Conservation (phyloP, 2,113 vertebrate genomes). For the Cranoglanis bouderius region DNA sequence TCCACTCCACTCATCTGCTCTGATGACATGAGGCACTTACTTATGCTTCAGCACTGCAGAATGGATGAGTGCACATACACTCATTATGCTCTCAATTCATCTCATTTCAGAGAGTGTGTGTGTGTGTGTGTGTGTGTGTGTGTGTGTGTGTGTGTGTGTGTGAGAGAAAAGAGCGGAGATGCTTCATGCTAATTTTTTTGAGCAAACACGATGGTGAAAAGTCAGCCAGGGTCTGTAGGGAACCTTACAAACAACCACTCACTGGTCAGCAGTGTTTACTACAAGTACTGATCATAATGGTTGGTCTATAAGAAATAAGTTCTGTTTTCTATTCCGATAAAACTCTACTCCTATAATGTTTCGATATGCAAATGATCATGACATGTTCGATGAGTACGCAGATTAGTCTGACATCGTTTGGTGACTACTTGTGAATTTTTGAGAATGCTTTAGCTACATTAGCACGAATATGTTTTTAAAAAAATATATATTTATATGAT, state of each 20-base stretch:
- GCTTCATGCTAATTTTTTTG: constrained; percentile 5
- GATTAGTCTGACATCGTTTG: background rate
- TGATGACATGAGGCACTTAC: constrained; percentile 31
- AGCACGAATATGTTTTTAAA: background rate
- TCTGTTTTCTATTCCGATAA: background rate
- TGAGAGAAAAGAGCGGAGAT: background rate
- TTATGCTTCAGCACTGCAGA: constrained; percentile 29
- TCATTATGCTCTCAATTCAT: constrained; percentile 7
- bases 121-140: background rate
- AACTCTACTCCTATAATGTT: background rate
- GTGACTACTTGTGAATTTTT: background rate
- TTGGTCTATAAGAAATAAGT: background rate
- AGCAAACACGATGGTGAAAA: background rate
- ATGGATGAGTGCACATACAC: constrained; percentile 4
- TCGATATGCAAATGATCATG: background rate
- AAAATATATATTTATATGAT: background rate
- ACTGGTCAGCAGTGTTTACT: background rate
- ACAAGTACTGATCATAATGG: background rate
- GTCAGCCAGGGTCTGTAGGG: constrained; percentile 15
- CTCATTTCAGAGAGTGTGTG: constrained; percentile 10
- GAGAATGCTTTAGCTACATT: background rate
- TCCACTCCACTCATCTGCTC: background rate
- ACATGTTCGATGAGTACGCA: background rate
- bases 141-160: background rate
- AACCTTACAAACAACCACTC: background rate